These are phyloP conservation scores for Melitaea athalia DNA, from an alignment of 2,888 invertebrate species.

Conservation along the genomic window DNA sequence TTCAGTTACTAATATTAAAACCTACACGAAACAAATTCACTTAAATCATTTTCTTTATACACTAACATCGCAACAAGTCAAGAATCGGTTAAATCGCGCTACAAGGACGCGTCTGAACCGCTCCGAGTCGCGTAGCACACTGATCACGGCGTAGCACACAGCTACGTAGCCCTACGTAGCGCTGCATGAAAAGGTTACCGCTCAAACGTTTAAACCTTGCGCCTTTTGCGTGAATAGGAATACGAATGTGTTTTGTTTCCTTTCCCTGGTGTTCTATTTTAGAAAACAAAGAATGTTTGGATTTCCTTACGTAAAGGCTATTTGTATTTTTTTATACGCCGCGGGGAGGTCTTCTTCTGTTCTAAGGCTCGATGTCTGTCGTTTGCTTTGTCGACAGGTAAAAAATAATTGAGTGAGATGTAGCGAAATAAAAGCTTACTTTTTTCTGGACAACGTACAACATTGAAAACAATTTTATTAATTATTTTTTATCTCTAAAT, in stretches of 20 bases:
- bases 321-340: conserved; percentile 37
- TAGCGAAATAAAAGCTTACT: neutral
- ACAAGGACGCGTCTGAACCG: conserved; percentile 51
- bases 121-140: conserved; percentile 63
- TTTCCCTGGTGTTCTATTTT: conserved; percentile 66
- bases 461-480: neutral
- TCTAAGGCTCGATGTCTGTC: conserved; percentile 27
- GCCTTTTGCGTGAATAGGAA: conserved; percentile 73
- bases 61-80: conserved; percentile 52
- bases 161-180: conserved; percentile 53
- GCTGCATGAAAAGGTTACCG: conserved; percentile 72
- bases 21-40: conserved; percentile 24
- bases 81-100: conserved; percentile 27
- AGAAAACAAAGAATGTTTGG: conserved; percentile 66
- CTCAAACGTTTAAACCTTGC: conserved; percentile 71
- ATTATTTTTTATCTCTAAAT: neutral
- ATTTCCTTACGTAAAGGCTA: conserved; percentile 49
- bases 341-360: conserved; percentile 32
- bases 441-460: neutral
- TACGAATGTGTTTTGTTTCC: conserved; percentile 70
- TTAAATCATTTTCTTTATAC: conserved; percentile 37
- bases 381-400: conserved; percentile 28
- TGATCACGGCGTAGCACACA: conserved; percentile 59
- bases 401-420: conserved; percentile 25
- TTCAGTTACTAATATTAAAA: neutral